Conservation (phyloP, 2,113 vertebrate species). For the Mixornis gularis region DNA sequence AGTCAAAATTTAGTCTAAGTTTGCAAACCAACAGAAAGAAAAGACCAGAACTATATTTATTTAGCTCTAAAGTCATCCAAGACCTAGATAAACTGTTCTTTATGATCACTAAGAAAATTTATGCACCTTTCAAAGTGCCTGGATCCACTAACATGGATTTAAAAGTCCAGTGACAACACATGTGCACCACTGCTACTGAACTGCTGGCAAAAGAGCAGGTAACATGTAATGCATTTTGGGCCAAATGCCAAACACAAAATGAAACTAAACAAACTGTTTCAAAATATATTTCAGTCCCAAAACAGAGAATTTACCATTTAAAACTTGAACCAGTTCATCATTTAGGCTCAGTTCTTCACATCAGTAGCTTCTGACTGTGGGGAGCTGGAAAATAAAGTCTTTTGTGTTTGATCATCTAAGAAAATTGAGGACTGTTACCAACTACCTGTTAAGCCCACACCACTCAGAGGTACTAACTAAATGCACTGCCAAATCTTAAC, state of each 20-base stretch:
- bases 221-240: background rate
- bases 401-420: background rate
- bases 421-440: background rate
- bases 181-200: background rate
- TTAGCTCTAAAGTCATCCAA: background rate
- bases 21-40: background rate
- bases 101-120: background rate
- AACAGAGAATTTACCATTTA: background rate
- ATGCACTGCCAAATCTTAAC: background rate
- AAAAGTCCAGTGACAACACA: background rate
- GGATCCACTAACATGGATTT: background rate
- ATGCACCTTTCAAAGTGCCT: background rate
- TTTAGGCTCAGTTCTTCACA: background rate
- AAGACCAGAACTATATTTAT: background rate
- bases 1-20: background rate
- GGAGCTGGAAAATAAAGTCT: background rate
- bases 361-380: background rate
- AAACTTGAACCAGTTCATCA: background rate
- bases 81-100: background rate
- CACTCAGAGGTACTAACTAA: background rate
- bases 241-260: background rate
- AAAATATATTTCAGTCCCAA: background rate
- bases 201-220: background rate
- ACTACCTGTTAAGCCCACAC: background rate
- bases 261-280: background rate